Conservation (phyloP, 2,113 vertebrate species). For the Mormyrus iriodes region DNA sequence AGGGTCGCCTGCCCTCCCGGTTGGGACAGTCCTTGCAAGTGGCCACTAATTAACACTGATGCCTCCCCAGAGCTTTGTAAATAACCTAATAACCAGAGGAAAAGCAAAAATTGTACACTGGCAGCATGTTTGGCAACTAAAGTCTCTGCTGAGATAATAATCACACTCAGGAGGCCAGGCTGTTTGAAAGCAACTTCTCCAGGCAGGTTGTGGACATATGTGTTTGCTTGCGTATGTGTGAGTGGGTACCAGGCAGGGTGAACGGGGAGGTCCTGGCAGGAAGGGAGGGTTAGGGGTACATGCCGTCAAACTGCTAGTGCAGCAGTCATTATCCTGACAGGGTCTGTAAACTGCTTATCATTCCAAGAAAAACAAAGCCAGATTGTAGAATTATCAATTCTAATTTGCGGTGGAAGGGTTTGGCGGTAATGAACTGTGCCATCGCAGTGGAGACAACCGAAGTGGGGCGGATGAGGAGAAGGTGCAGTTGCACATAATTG, state of each 20-base stretch:
- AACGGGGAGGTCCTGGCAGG: neutral
- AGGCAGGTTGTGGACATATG: slow-evolving; percentile 17
- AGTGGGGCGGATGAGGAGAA: slow-evolving; percentile 17
- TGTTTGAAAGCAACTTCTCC: neutral
- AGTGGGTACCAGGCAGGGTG: neutral
- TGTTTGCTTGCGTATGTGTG: slow-evolving; percentile 14
- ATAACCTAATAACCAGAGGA: slow-evolving; percentile 13
- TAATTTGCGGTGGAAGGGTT: slow-evolving; percentile 27
- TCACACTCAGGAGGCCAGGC: slow-evolving; percentile 25
- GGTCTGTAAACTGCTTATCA: slow-evolving; percentile 34
- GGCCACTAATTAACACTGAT: neutral
- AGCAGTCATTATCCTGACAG: slow-evolving; percentile 22
- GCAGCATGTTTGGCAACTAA: slow-evolving; percentile 24
- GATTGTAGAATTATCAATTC: slow-evolving; percentile 39
- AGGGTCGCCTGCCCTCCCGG: neutral
- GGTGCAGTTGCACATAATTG: slow-evolving; percentile 18
- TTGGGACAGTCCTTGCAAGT: neutral
- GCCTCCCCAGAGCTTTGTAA: neutral
- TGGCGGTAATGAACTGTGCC: slow-evolving; percentile 17
- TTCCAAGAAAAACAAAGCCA: slow-evolving; percentile 32
- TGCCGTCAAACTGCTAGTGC: slow-evolving; percentile 13
- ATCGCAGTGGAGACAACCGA: slow-evolving; percentile 1
- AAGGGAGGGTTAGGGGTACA: neutral
- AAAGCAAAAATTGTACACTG: slow-evolving; percentile 2
- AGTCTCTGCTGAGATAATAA: slow-evolving; percentile 23